Evolutionary conservation across 2,113 vertebrate genomes (phyloP), one percentile per base, ranked within the genome.

Genomic region (Scophthalmus maximus): DNA sequence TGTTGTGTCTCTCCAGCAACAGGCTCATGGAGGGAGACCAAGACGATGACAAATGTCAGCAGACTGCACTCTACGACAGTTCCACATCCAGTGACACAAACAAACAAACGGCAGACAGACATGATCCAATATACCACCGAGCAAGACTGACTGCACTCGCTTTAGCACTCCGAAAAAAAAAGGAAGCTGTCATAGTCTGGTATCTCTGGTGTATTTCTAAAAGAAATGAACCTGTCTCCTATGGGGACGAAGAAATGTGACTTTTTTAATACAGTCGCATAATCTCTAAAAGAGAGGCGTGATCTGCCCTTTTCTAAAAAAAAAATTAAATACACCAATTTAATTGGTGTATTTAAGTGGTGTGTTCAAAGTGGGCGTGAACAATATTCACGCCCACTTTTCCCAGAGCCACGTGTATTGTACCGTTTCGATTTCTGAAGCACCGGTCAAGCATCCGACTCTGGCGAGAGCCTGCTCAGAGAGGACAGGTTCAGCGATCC

Each of bases 11-110:
- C 64, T 74, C 51, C 66, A 72, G 60, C 84, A 83, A 69, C 88
- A 93, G 85, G 38, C 86, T 85, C 89, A 91, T 72, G 73, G 85
- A 86, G 82, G 83, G 68, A 87, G 83, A 80, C 80, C 86, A 17
- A 90, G 91, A 83, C 87, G 79, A 79, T 85, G 85, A 91, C 81
- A 76, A 62, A 78, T 85, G 73, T 83, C 85, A 63, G 63, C 83
- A 53, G 74, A 81, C 74, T 60, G 42, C 58, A 57, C 57, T 73
- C 73, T 17, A 25, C 74, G 40, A 70, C 68, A 67, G 76, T 81
- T 74, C 82, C 55, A 46, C 71, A 68, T 76, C 64, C 53, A 52
- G 51, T 46, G 84, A 53, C 73, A 72, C 77, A 79, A 87, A 82
- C 78, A 44, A 44, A 17, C 20, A 50, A 50, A 25, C 49, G 65